Evolutionary conservation across 2,113 vertebrate genomes (phyloP).

Genomic region (Thinocorus orbignyianus): DNA sequence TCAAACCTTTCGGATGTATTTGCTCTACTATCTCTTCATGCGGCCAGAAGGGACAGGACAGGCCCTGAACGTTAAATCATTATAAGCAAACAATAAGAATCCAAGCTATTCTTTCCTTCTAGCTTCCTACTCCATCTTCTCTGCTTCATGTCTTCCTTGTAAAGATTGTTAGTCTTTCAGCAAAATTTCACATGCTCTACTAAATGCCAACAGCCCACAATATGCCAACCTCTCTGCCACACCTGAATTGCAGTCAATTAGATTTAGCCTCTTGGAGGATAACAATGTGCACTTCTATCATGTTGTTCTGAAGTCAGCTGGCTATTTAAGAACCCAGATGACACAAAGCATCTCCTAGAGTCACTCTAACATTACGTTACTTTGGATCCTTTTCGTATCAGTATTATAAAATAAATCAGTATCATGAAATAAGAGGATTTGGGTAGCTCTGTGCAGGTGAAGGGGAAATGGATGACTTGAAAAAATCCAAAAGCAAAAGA

Average conservation of each 20-base stretch:
- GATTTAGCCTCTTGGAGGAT: not conserved
- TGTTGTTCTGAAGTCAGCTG: not conserved
- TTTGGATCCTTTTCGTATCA: not conserved
- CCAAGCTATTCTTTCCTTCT: not conserved
- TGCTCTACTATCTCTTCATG: not conserved
- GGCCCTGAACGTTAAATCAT: not conserved
- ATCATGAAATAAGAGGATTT: not conserved
- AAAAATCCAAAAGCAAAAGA: not conserved
- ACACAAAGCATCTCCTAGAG: not conserved
- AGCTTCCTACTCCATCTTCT: not conserved
- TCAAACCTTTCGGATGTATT: not conserved
- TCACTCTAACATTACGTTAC: not conserved
- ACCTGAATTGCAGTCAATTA: not conserved
- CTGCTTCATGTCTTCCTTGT: not conserved
- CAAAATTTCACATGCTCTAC: not conserved
- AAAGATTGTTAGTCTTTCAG: not conserved
- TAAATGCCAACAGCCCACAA: not conserved
- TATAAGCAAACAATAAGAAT: not conserved
- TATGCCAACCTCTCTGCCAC: not conserved
- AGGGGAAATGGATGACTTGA: not conserved
- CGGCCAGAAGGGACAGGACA: not conserved
- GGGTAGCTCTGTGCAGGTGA: not conserved
- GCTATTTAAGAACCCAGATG: not conserved
- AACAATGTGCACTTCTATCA: not conserved
- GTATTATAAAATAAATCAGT: not conserved